phyloP scores from a whole-genome alignment of 2,888 invertebrate species.

The Brachyopa scutellaris region DNA sequence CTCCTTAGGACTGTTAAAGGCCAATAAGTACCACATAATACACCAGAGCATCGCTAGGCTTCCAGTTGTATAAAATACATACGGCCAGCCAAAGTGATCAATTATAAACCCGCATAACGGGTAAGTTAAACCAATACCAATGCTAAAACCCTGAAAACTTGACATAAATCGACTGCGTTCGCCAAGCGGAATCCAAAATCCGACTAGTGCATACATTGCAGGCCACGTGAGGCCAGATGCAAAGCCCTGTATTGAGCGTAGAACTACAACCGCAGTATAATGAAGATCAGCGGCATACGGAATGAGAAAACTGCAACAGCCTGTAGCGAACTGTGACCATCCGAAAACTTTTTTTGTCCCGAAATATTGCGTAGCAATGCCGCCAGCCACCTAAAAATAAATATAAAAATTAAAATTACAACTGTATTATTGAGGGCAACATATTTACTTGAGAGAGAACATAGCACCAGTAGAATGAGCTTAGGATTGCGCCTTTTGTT shows the following conservation, averaged over 20 bases:
- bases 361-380: constrained; percentile 87
- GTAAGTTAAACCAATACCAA: constrained; percentile 88
- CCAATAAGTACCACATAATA: constrained; percentile 86
- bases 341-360: constrained; percentile 88
- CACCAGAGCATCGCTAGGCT: constrained; percentile 86
- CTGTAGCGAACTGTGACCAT: constrained; percentile 87
- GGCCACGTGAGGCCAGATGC: constrained; percentile 89
- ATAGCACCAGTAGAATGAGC: constrained; percentile 89
- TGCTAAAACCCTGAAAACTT: constrained; percentile 89
- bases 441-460: constrained; percentile 85
- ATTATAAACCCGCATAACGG: constrained; percentile 88
- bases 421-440: no score
- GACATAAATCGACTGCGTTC: constrained; percentile 89
- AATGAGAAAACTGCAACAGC: constrained; percentile 86
- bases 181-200: constrained; percentile 88
- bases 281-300: constrained; percentile 86
- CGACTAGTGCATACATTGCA: constrained; percentile 89
- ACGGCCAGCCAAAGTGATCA: constrained; percentile 86
- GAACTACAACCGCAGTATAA: constrained; percentile 84
- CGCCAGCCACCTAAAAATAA: constrained; percentile 83
- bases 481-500: constrained; percentile 86
- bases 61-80: constrained; percentile 88
- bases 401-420: background rate
- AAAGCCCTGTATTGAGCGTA: constrained; percentile 87
- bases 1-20: constrained; percentile 86